These are phyloP conservation scores for Heteronetta atricapilla DNA, from an alignment of 2,113 vertebrate genomes.

Conservation along the genomic window DNA sequence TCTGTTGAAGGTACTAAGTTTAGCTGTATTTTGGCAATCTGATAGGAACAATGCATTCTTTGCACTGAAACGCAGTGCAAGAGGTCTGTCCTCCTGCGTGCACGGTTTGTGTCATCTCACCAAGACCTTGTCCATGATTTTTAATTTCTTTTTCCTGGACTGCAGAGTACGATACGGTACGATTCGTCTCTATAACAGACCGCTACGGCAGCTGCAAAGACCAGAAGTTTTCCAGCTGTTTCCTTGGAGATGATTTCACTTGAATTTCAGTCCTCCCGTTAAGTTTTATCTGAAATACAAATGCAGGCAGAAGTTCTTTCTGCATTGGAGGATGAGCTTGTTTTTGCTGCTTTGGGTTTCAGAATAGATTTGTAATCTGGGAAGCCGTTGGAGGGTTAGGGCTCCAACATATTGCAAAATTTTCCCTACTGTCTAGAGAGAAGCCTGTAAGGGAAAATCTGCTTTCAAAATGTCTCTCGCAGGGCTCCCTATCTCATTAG, in stretches of 20 bases:
- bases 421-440: background rate
- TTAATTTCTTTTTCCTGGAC: background rate
- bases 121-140: background rate
- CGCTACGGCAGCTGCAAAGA: background rate
- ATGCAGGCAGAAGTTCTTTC: background rate
- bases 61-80: background rate
- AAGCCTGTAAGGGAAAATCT: background rate
- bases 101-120: background rate
- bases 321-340: background rate
- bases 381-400: background rate
- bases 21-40: background rate
- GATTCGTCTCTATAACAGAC: background rate
- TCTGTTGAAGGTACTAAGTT: background rate
- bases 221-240: conserved; percentile 31
- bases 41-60: background rate
- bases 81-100: background rate
- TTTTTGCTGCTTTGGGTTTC: background rate
- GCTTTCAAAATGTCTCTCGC: background rate
- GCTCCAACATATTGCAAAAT: background rate
- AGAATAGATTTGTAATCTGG: background rate
- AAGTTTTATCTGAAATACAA: background rate
- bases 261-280: background rate
- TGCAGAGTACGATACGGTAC: background rate
- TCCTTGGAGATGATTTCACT: conserved; percentile 19
- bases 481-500: background rate